These are phyloP conservation scores for Spodoptera littoralis DNA, from an alignment of 2,888 invertebrate genomes.

Conservation along the genomic window DNA sequence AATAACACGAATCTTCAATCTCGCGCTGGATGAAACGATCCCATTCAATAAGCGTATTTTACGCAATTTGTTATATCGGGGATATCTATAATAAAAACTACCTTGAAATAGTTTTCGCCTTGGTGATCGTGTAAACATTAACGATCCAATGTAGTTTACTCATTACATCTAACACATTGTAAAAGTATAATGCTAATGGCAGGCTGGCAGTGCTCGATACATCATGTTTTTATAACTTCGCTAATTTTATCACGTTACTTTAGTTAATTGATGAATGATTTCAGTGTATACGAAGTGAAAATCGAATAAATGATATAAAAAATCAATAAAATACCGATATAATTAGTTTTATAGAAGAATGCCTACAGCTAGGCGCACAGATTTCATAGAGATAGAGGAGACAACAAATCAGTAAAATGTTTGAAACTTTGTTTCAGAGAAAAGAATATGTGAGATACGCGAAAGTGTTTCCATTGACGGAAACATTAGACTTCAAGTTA, in stretches of 20 bases:
- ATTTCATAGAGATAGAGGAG: too few relatives aligned
- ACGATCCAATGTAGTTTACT: slow-evolving; percentile 27
- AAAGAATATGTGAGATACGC: slow-evolving; percentile 98
- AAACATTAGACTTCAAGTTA: slow-evolving; percentile 94
- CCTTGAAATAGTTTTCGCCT: slow-evolving; percentile 52
- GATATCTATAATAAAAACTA: slow-evolving; percentile 49
- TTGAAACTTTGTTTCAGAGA: slow-evolving; percentile 91
- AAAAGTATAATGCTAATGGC: slow-evolving; percentile 8
- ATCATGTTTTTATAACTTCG: too few relatives aligned
- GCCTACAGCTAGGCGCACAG: too few relatives aligned
- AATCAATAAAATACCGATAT: too few relatives aligned
- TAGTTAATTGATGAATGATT: too few relatives aligned
- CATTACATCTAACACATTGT: slow-evolving; percentile 33
- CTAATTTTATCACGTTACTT: neutral
- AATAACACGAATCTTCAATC: slow-evolving; percentile 21
- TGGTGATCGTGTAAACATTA: slow-evolving; percentile 52
- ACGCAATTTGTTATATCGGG: slow-evolving; percentile 41
- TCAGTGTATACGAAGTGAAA: too few relatives aligned
- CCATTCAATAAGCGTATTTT: slow-evolving; percentile 25
- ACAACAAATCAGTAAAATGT: too few relatives aligned
- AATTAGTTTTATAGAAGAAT: too few relatives aligned
- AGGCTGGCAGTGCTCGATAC: too few relatives aligned
- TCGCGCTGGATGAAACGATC: slow-evolving; percentile 23
- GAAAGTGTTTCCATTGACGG: slow-evolving; percentile 96
- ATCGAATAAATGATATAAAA: too few relatives aligned